Evolutionary conservation across 1,140 invertebrate species (phyloP).

Genomic region (Heliconius hermathena): DNA sequence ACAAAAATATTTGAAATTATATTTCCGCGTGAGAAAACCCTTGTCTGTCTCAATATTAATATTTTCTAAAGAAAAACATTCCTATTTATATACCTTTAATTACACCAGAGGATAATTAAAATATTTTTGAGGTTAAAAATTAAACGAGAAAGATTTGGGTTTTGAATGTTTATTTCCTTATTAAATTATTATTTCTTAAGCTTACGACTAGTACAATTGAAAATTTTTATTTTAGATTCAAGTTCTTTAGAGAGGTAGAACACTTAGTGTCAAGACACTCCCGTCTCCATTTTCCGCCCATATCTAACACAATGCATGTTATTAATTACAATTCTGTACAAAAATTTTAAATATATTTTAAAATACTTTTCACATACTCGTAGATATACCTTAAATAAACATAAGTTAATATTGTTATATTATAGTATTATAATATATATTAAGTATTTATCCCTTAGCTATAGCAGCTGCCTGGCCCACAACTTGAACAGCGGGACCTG

Average conservation of each 20-base stretch:
- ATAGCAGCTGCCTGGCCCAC: slow-evolving; percentile 43
- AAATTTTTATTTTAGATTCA: background rate
- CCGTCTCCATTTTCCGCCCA: background rate
- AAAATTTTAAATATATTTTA: too few relatives aligned
- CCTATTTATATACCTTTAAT: background rate
- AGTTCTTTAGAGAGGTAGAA: background rate
- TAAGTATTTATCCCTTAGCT: background rate
- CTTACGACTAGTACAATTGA: background rate
- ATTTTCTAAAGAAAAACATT: background rate
- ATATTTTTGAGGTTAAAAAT: background rate
- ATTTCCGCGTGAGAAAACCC: background rate
- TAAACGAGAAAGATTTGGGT: background rate
- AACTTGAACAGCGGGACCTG: slow-evolving; percentile 53
- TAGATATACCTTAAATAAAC: too few relatives aligned
- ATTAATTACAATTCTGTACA: too few relatives aligned
- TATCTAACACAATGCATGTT: too few relatives aligned
- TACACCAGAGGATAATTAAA: background rate
- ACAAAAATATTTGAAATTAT: too few relatives aligned
- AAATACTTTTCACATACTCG: too few relatives aligned
- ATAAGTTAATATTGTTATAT: too few relatives aligned
- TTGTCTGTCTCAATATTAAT: background rate
- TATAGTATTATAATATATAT: too few relatives aligned
- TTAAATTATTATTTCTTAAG: background rate
- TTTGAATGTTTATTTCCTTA: background rate
- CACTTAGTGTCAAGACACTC: too few relatives aligned